phyloP scores from a whole-genome alignment of 53 echinoderm and acorn worm species.

The Henricia sp. region DNA sequence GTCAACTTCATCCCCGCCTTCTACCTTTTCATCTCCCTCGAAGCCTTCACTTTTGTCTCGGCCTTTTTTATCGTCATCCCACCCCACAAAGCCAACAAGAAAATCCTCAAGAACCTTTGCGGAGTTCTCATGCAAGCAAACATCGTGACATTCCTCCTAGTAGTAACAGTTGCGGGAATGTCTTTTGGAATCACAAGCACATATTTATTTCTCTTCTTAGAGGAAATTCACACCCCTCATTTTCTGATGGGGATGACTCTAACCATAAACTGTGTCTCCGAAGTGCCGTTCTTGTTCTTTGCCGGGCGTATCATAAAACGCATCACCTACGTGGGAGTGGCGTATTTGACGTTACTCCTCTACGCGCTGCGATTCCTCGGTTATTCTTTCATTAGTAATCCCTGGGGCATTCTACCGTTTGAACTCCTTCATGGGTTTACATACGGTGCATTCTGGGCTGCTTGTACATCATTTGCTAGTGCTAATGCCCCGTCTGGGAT shows the following conservation, averaged over 20 bases:
- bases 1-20: constrained; percentile 71
- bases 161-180: constrained; percentile 70
- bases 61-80: constrained; percentile 60
- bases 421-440: constrained; percentile 97
- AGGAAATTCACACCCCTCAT: constrained; percentile 73
- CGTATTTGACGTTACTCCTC: constrained; percentile 67
- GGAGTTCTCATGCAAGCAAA: constrained; percentile 54
- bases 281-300: constrained; percentile 87
- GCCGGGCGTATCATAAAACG: constrained; percentile 72
- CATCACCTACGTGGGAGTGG: constrained; percentile 71
- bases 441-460: constrained; percentile 92
- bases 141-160: constrained; percentile 57
- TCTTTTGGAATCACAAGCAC: constrained; percentile 80
- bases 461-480: constrained; percentile 83
- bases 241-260: constrained; percentile 88
- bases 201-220: constrained; percentile 84
- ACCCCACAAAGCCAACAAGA: constrained; percentile 55
- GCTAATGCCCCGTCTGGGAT: constrained; percentile 95
- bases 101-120: constrained; percentile 33
- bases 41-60: constrained; percentile 28
- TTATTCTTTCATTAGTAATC: constrained; percentile 80
- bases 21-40: constrained; percentile 64
- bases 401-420: constrained; percentile 91
- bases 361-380: constrained; percentile 88
- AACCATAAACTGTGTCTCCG: constrained; percentile 79